Evolutionary conservation across 2,797 vertebrate genomes (phyloP), one percentile per base, ranked within the genome.

Genomic region (Hemibagrus guttatus): DNA sequence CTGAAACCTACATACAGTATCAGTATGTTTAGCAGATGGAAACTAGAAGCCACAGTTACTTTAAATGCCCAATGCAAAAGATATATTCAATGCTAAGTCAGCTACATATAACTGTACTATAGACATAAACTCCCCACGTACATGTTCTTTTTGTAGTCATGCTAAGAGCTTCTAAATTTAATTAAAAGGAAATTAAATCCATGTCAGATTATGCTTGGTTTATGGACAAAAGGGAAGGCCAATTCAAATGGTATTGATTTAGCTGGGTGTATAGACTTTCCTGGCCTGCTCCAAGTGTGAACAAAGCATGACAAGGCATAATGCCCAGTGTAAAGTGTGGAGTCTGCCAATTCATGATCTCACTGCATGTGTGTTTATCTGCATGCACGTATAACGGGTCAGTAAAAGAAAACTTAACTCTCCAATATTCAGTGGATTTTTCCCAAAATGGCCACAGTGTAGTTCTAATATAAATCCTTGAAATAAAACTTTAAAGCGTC

Each of bases 301-400:
- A 58, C 89, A 84, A 87, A 90, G 88, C 84, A 91, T 87, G 89
- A 91, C 8, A n/a, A 83, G 86, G 85, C 88, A 88, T 69, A 72
- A 81, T 72, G 91, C 88, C 91, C 90, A 90, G 88, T 88, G 87
- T 84, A 87, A 86, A 91, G 85, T 84, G 92, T 89, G 92, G 89
- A 93, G 90, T 91, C 89, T 87, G 92, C 92, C 95, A 95, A 91
- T 90, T 89, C 84, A 92, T 95, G 94, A 95, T 93, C 93, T 95
- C 93, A 95, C 86, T 85, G 86, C 82, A 69, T 75, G 84, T 85
- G 86, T 85, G 87, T 87, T 78, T 81, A 61, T 80, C 16, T 31
- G 63, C 42, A 72, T 69, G 46, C n/a, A 83, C 23, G 56, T 85
- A 72, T 64, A 76, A 80, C 28, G 54, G 54, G 54, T 56, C 35